A percentile compares a stretch with the other conserved stretches of the same genome.
Evolutionary conservation across 2,797 vertebrate genomes (phyloP).

Genomic region (Ibycter americanus): DNA sequence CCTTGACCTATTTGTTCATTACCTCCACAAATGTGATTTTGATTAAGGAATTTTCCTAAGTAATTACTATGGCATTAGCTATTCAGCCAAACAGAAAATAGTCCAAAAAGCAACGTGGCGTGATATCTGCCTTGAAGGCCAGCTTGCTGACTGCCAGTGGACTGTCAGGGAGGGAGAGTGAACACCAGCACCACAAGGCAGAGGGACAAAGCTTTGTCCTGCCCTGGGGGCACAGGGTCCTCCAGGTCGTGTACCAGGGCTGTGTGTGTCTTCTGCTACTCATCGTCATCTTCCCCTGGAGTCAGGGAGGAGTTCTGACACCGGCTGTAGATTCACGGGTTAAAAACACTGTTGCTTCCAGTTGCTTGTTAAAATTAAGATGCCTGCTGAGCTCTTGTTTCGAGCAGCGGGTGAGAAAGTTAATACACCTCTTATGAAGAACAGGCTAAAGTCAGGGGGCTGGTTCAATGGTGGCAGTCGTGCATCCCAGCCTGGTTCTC

Average conservation of each 20-base stretch:
- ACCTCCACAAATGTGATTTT: conserved; percentile 31
- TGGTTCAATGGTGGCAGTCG: neutral
- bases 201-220: neutral
- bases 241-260: neutral
- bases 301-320: neutral
- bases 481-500: neutral
- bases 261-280: neutral
- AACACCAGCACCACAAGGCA: fast-evolving
- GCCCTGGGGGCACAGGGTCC: neutral
- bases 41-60: conserved; percentile 64
- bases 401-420: neutral
- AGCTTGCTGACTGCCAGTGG: neutral
- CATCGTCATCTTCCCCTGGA: fast-evolving
- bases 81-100: conserved; percentile 35
- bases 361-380: neutral
- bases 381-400: neutral
- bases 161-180: neutral
- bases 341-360: neutral
- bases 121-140: neutral
- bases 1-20: conserved; percentile 65
- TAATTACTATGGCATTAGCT: conserved; percentile 35
- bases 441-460: neutral
- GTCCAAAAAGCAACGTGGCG: neutral
- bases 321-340: neutral
- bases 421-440: neutral